phyloP scores from a whole-genome alignment of 1,140 invertebrate genomes.

The Drosophila albomicans region DNA sequence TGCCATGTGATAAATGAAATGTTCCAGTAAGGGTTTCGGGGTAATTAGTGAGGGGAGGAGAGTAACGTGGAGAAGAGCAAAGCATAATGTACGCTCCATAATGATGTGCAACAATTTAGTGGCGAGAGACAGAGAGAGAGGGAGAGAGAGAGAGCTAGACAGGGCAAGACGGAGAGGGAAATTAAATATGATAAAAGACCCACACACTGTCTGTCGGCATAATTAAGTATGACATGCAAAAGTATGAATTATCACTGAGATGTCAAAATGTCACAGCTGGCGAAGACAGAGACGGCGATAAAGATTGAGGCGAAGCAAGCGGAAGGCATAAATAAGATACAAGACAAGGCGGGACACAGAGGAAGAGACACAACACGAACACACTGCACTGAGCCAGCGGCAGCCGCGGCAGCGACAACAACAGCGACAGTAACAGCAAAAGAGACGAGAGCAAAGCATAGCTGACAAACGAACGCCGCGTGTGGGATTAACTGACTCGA shows the following conservation, averaged over 20 bases:
- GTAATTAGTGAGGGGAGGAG: slow-evolving; percentile 37
- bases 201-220: slow-evolving; percentile 78
- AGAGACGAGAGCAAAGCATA: slow-evolving; percentile 26
- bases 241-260: slow-evolving; percentile 84
- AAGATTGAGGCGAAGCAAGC: slow-evolving; percentile 37
- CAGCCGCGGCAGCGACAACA: not conserved
- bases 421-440: not conserved
- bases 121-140: not conserved
- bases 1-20: slow-evolving; percentile 70
- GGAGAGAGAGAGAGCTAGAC: not conserved
- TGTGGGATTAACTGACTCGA: slow-evolving; percentile 82
- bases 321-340: slow-evolving; percentile 68
- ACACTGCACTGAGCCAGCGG: not conserved
- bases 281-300: slow-evolving; percentile 59
- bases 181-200: slow-evolving; percentile 63
- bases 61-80: not conserved
- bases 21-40: slow-evolving; percentile 26
- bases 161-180: slow-evolving; percentile 12
- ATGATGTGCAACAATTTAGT: slow-evolving; percentile 46
- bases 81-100: slow-evolving; percentile 40
- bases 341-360: slow-evolving; percentile 17
- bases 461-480: slow-evolving; percentile 65
- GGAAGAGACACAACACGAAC: slow-evolving; percentile 2
- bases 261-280: slow-evolving; percentile 83
- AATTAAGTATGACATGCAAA: slow-evolving; percentile 84